Base-by-base conservation (phyloP, 2,888 invertebrate genomes). In the Leucania comma region DNA sequence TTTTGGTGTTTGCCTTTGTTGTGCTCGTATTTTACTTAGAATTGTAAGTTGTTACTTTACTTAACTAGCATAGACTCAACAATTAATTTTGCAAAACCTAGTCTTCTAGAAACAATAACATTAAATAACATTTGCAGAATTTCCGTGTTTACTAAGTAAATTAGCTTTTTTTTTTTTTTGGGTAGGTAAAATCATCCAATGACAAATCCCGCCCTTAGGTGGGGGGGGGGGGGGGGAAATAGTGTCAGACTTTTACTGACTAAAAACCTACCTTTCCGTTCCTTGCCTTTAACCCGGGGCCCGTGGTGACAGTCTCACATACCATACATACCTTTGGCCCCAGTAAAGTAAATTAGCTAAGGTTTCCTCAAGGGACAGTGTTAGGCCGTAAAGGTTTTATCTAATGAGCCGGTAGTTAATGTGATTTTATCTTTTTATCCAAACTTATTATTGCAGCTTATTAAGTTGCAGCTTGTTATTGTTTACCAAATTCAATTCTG, bases 1-100 rank as follows among this genome's bases (percentile, higher is more conserved):
- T 68, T 78, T 53, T 64, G 29, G 38, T 59, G 54, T 26, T 53
- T 26, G 60, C 32, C 17, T 62, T 69, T 68, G 59, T 53, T 22
- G 48, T 14, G 9, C 5, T 64, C 22, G 51, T 68, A 68, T 57
- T 68, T 78, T 48, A 60, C 22, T 42, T 46, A 58, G 48, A 60
- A 46, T 57, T 66, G 51, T 61, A 48, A n/a, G 61, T 32, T 32
- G 56, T 54, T 51, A 9, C 22, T 24, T 57, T n/a, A 35, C 8
- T 24, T 53, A 51, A 51, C 17, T 9, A 66, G 2, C 17, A 24
- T 42, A 32, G 2, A 14, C 12, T 57, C 14, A 3, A 32, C 17
- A 59, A 42, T 53, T 54, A 48, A 29, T 53, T 53, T 46, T 29
- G 4, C 12, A 38, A 12, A 24, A 42, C 17, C 14, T 26, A 9